phyloP scores from a whole-genome alignment of 2,888 invertebrate genomes.

The Leptinotarsa peninsularis region DNA sequence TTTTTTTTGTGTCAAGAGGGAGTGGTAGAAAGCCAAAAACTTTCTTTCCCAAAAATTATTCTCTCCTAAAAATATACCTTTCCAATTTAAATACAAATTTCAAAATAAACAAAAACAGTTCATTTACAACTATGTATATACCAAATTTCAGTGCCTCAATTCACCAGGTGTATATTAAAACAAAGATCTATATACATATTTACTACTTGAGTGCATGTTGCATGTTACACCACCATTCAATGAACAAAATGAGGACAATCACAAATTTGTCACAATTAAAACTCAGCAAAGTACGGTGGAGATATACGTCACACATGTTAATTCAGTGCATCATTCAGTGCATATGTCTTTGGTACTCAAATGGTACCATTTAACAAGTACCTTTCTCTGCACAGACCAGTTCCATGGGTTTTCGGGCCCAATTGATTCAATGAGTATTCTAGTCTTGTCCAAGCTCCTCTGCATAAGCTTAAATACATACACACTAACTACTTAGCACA shows the following conservation, averaged over 20 bases:
- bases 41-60: too few relatives aligned
- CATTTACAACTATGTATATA: neutral
- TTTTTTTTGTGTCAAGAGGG: too few relatives aligned
- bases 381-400: slow-evolving; percentile 70
- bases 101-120: neutral
- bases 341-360: slow-evolving; percentile 56
- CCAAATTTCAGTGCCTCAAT: slow-evolving; percentile 5
- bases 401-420: slow-evolving; percentile 65
- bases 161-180: slow-evolving; percentile 5
- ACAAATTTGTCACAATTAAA: slow-evolving; percentile 20
- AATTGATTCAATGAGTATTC: slow-evolving; percentile 66
- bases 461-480: slow-evolving; percentile 64
- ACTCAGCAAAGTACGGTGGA: slow-evolving; percentile 18
- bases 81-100: too few relatives aligned
- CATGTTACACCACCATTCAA: slow-evolving; percentile 32
- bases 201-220: slow-evolving; percentile 38
- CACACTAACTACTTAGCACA: slow-evolving; percentile 53
- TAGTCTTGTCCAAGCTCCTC: slow-evolving; percentile 65
- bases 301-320: slow-evolving; percentile 47
- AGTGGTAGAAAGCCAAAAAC: too few relatives aligned
- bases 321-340: slow-evolving; percentile 63
- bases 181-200: slow-evolving; percentile 32
- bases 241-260: slow-evolving; percentile 1
- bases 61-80: too few relatives aligned
- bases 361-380: slow-evolving; percentile 61